Evolutionary conservation across 2,797 vertebrate genomes (phyloP), one percentile per base, ranked within the genome.

Genomic region (Columba guinea): DNA sequence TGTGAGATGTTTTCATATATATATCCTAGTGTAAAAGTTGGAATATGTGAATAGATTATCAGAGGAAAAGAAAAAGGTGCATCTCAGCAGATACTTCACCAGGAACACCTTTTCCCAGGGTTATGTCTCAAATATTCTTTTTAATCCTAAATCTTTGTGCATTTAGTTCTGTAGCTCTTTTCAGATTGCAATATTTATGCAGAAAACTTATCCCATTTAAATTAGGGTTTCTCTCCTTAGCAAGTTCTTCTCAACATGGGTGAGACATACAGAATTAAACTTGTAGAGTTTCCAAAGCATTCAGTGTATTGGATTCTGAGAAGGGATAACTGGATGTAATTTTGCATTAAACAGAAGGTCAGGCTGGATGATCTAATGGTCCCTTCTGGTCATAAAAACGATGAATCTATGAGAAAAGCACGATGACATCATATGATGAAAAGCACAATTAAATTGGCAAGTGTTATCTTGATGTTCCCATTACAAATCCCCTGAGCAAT

Each of bases 381-480:
- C 73, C 74, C 87, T 95, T 96, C 91, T 94, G 87, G 76, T 85
- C 82, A 70, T 90, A 93, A 95, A 93, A 95, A 46, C 26, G 5
- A 96, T 89, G 93, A 94, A 94, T 94, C 87, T 96, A 81, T 53
- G 89, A 87, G 90, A 93, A 95, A 96, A 94, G 64, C 44, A 91
- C 77, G 91, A 88, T 93, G 93, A 92, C 77, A 95, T 95, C 94
- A 90, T 96, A 89, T 84, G 91, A 96, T 91, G 80, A 94, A 93
- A 91, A 92, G 82, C 23, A 34, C 90, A 94, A 84, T 85, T 91
- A 87, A 96, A 95, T 59, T 87, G 89, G 87, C 88, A 93, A 96
- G 56, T 88, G 93, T 91, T 94, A 84, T 89, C 91, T 80, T 94
- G 91, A 89, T 90, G 91, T 85, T 96, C 82, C 84, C 87, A 95